A percentile compares a stretch with the other conserved stretches of the same genome.
Conservation (phyloP, 2,113 vertebrate genomes). For the Hepsetus odoe region DNA sequence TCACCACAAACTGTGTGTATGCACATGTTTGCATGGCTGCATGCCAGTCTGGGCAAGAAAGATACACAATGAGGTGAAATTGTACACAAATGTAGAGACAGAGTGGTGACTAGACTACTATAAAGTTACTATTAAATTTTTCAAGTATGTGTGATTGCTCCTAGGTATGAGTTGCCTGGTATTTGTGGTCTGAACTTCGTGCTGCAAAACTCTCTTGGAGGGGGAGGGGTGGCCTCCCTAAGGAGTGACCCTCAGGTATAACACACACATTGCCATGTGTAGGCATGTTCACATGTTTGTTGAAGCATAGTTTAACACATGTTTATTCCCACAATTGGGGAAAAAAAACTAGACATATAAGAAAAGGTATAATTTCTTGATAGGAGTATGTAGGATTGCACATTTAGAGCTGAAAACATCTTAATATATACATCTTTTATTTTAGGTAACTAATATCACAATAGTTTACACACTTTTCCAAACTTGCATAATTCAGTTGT, state of each 20-base stretch:
- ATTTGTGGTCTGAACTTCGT: slow-evolving; percentile 85
- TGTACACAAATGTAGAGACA: slow-evolving; percentile 22
- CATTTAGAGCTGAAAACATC: too few relatives aligned
- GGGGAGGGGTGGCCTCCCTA: slow-evolving; percentile 83
- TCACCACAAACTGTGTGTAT: not conserved
- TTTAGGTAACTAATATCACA: too few relatives aligned
- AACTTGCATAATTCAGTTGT: too few relatives aligned
- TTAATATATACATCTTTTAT: too few relatives aligned
- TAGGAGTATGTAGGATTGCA: too few relatives aligned
- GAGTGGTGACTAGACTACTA: slow-evolving; percentile 8
- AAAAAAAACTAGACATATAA: not conserved
- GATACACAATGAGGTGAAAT: not conserved
- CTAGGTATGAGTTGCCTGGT: slow-evolving; percentile 84
- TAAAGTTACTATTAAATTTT: slow-evolving; percentile 12
- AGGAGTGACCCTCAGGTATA: slow-evolving; percentile 88
- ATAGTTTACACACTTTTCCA: too few relatives aligned
- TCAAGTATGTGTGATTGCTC: slow-evolving; percentile 46
- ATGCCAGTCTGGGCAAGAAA: not conserved
- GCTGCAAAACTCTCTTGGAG: slow-evolving; percentile 82
- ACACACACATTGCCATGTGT: slow-evolving; percentile 27
- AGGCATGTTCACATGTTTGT: slow-evolving; percentile 7
- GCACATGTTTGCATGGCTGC: not conserved
- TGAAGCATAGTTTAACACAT: slow-evolving; percentile 23
- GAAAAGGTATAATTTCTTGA: not conserved
- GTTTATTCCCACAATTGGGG: not conserved